Evolutionary conservation across 2,888 invertebrate genomes (phyloP).

Genomic region (Mactromeris polynyma): DNA sequence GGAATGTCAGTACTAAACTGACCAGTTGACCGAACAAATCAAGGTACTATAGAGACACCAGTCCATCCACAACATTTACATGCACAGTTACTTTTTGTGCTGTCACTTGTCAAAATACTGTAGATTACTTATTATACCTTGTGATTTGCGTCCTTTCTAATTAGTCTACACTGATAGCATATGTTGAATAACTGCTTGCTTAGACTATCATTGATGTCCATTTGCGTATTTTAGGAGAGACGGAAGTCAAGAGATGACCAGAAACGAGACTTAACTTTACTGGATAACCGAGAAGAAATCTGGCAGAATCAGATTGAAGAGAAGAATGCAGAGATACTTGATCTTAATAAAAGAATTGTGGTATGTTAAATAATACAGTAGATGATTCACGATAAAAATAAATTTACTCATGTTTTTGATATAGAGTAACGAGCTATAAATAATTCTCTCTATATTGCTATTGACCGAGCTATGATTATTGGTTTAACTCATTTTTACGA

Average conservation of each 20-base stretch:
- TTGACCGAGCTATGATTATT: not conserved
- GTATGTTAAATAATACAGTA: constrained; percentile 50
- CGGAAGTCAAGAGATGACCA: constrained; percentile 82
- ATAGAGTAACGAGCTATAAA: not conserved
- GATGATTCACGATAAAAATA: too few relatives aligned
- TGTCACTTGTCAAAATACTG: too few relatives aligned
- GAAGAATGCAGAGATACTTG: constrained; percentile 74
- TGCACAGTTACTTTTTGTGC: too few relatives aligned
- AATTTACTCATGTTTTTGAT: not conserved
- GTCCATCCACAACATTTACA: too few relatives aligned
- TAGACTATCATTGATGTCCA: too few relatives aligned
- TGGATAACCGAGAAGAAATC: constrained; percentile 81
- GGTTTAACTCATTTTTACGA: not conserved
- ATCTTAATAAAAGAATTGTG: constrained; percentile 70
- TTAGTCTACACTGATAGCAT: too few relatives aligned
- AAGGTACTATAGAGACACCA: too few relatives aligned
- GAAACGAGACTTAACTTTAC: constrained; percentile 76
- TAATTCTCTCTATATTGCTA: not conserved
- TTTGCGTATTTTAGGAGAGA: constrained; percentile 72
- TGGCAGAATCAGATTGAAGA: constrained; percentile 80
- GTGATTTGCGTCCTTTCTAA: too few relatives aligned
- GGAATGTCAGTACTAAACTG: too few relatives aligned
- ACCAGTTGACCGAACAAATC: too few relatives aligned
- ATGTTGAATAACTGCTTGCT: too few relatives aligned
- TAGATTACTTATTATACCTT: too few relatives aligned